Base-by-base conservation (phyloP, 2,113 vertebrate genomes). In the Albula goreensis region DNA sequence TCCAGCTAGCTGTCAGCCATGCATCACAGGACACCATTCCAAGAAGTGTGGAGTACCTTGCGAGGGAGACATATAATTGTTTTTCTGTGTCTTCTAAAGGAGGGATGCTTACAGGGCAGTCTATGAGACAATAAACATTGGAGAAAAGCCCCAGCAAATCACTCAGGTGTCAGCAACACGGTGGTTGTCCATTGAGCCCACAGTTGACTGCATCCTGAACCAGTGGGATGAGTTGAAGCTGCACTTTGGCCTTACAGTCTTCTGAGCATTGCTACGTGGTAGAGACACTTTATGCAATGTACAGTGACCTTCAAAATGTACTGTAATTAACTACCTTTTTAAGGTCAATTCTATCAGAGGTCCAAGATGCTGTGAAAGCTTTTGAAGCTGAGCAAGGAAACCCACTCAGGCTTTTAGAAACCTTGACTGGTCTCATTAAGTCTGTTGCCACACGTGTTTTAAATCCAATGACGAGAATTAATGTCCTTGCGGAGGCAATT, bases 281-380 rank as follows among this genome's bases (percentile, higher is more conserved):
- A 51, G 83, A 85, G 10, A 77, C 79, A 41, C 48, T 85, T 8
- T n/a, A 79, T 78, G 41, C n/a, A 25, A 85, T 85, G 84, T 85
- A 79, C 74, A 57, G 1, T 78, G 84, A 85, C 25, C 74, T 51
- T 50, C 82, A 84, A 19, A 86, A 88, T 52, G 19, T 41, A 3
- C 9, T 88, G 25, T 88, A 88, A 41, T 41, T 41, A 41, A 1
- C 57, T 4, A 86, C 85, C 51, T 88, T 83, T 84, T 81, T 86
- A 11, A 83, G 83, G 50, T 86, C 87, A 74, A 15, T 88, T 19
- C 78, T 86, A 50, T 25, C 17, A 83, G 87, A 86, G 82, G 82
- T 86, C 48, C 19, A 57, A 53, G 25, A 6, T 63, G 60, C 9
- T 63, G 60, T 63, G 4, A 63, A 63, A 8, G 60, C 15, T 63